These are phyloP conservation scores for Lobophora halterata DNA, from an alignment of 2,888 invertebrate species.

Conservation along the genomic window DNA sequence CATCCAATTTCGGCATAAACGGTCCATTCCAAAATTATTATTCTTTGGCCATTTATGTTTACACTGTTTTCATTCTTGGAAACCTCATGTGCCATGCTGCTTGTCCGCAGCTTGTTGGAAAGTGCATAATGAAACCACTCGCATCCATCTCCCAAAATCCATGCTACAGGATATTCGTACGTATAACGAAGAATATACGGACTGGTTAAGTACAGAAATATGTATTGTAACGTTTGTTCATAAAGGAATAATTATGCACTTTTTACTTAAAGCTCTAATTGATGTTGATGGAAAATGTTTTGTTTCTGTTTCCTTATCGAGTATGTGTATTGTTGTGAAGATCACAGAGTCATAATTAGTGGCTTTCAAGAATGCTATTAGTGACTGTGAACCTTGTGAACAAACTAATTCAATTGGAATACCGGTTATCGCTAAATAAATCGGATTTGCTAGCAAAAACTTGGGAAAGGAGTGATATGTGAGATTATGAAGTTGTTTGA, in stretches of 20 bases:
- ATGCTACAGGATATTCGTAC: slow-evolving; percentile 16
- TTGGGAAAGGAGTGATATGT: slow-evolving; percentile 4
- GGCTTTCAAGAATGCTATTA: slow-evolving; percentile 26
- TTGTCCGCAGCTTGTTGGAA: slow-evolving; percentile 37
- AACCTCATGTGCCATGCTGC: slow-evolving; percentile 42
- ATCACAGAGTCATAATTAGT: slow-evolving; percentile 31
- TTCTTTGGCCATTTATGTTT: slow-evolving; percentile 56
- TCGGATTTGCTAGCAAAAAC: not conserved
- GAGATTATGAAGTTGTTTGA: not conserved
- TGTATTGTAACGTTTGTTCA: slow-evolving; percentile 15
- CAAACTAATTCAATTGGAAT: slow-evolving; percentile 9
- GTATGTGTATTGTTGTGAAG: slow-evolving; percentile 29
- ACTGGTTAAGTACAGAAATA: not conserved
- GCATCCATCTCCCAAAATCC: slow-evolving; percentile 4
- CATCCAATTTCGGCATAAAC: slow-evolving; percentile 62
- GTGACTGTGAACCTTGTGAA: slow-evolving; percentile 24
- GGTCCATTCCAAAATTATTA: slow-evolving; percentile 44
- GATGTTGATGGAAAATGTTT: slow-evolving; percentile 36
- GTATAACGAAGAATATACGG: slow-evolving; percentile 14
- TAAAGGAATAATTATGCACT: slow-evolving; percentile 34
- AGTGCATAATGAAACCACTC: slow-evolving; percentile 29
- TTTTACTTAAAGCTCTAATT: slow-evolving; percentile 36
- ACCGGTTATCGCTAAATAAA: slow-evolving; percentile 10
- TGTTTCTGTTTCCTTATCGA: slow-evolving; percentile 31
- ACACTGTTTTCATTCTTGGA: slow-evolving; percentile 50